A percentile compares a stretch with the other conserved stretches of the same genome.
These are phyloP conservation scores for Amphipoea oculea DNA, from an alignment of 2,888 invertebrate genomes.

Conservation along the genomic window DNA sequence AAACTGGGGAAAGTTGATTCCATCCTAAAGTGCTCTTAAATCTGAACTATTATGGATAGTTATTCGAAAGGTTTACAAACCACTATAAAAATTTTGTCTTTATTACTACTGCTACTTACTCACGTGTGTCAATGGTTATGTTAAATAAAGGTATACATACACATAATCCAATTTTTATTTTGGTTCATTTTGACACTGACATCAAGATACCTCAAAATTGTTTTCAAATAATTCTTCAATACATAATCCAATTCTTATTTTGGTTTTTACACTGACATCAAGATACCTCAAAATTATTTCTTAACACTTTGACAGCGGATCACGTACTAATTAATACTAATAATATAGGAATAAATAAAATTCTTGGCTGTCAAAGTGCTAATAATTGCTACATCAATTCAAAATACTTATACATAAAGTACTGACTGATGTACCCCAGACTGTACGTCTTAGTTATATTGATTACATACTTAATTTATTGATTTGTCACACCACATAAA, in stretches of 20 bases:
- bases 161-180: conserved; percentile 49
- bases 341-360: too few relatives aligned
- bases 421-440: background rate
- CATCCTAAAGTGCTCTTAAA: conserved; percentile 90
- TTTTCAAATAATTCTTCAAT: background rate
- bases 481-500: background rate
- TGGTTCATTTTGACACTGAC: background rate
- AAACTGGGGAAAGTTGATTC: conserved; percentile 87
- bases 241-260: conserved; percentile 48
- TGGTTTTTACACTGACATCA: background rate
- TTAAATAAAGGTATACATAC: conserved; percentile 79
- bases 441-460: background rate
- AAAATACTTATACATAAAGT: background rate
- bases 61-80: conserved; percentile 77
- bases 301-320: too few relatives aligned
- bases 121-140: conserved; percentile 85
- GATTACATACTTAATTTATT: background rate
- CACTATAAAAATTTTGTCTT: conserved; percentile 72
- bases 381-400: background rate
- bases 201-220: background rate
- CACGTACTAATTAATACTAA: too few relatives aligned
- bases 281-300: background rate
- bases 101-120: conserved; percentile 77
- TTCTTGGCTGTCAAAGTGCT: too few relatives aligned
- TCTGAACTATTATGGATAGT: conserved; percentile 85